phyloP scores from a whole-genome alignment of 2,113 vertebrate species.

The Charadrius vociferus region DNA sequence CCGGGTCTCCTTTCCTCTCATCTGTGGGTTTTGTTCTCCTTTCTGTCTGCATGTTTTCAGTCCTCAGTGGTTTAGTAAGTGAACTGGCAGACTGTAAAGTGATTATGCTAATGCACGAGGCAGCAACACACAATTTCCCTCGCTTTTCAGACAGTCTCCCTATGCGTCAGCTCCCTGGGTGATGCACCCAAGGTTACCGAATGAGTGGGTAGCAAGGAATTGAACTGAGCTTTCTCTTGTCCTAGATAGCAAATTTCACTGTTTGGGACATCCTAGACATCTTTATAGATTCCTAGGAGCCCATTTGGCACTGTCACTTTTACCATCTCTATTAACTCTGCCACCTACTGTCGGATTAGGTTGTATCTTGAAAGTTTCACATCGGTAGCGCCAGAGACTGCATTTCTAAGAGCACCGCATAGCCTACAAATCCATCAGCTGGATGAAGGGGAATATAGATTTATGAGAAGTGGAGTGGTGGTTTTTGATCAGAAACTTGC shows the following conservation, averaged over 20 bases:
- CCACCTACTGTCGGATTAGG: neutral
- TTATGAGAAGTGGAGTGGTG: neutral
- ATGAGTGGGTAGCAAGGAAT: neutral
- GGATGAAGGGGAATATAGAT: neutral
- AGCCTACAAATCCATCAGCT: neutral
- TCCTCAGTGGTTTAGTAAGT: neutral
- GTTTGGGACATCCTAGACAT: neutral
- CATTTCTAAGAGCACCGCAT: neutral
- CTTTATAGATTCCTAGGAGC: neutral
- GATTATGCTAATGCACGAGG: neutral
- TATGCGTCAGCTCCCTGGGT: neutral
- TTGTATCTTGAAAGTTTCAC: neutral
- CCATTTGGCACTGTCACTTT: neutral
- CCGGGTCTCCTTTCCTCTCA: neutral
- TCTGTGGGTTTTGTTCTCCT: neutral
- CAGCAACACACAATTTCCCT: neutral
- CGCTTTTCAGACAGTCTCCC: fast-evolving
- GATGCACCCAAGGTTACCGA: too few relatives aligned
- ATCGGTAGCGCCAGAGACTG: neutral
- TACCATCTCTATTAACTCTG: neutral
- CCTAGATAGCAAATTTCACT: neutral
- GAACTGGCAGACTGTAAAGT: neutral
- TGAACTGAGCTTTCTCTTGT: fast-evolving
- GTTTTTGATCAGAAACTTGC: neutral
- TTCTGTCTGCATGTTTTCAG: neutral